phyloP scores from a whole-genome alignment of 2,888 invertebrate genomes.

The Amblyjoppa proteus region DNA sequence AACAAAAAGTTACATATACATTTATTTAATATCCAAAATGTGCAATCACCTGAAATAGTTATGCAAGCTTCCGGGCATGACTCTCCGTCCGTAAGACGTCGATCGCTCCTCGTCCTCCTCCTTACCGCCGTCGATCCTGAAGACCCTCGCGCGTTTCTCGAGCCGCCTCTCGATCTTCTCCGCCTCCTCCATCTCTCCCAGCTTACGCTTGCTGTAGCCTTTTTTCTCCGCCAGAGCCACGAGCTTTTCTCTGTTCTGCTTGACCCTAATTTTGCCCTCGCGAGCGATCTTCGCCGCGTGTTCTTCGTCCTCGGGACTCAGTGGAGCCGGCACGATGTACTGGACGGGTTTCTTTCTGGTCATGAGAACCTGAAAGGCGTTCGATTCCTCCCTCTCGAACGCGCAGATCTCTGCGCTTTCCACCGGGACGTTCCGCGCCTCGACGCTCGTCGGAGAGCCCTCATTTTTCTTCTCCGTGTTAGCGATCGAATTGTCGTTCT shows the following conservation, averaged over 20 bases:
- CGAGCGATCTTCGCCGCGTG: constrained; percentile 46
- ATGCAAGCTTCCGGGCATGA: constrained; percentile 73
- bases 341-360: constrained; percentile 71
- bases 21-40: neutral
- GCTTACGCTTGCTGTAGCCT: constrained; percentile 87
- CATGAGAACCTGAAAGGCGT: constrained; percentile 79
- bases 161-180: constrained; percentile 87
- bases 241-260: constrained; percentile 73
- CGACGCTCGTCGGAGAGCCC: neutral
- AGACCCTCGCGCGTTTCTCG: constrained; percentile 87
- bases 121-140: constrained; percentile 86
- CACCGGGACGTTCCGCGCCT: neutral
- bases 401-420: neutral
- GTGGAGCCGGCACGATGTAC: constrained; percentile 15
- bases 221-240: constrained; percentile 88
- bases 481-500: constrained; percentile 41
- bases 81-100: constrained; percentile 49
- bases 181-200: constrained; percentile 87
- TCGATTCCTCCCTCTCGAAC: constrained; percentile 68
- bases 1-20: neutral
- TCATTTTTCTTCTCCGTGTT: neutral
- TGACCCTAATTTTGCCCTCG: constrained; percentile 67
- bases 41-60: constrained; percentile 79
- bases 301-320: constrained; percentile 56
- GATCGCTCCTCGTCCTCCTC: constrained; percentile 73